Percentiles rank a stretch among this genome's conserved stretches.
Conservation (phyloP, 2,888 invertebrate genomes). For the Drosophila cognata region DNA sequence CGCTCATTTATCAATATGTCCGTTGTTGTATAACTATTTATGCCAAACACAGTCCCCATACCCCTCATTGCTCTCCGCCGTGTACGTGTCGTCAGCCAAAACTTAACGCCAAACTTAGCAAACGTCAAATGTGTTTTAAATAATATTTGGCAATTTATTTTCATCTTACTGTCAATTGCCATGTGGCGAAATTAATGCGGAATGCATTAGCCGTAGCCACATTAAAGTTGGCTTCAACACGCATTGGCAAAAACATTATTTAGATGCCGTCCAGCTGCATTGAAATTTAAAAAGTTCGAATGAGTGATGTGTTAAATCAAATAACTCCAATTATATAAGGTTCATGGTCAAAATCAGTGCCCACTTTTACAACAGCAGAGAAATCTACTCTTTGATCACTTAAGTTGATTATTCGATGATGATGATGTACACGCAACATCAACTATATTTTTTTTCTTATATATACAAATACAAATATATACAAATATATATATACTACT, state of each 20-base stretch:
- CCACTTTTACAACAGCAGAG: conserved; percentile 34
- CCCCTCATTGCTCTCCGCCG: neutral
- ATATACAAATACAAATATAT: neutral
- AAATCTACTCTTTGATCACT: conserved; percentile 41
- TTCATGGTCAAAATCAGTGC: conserved; percentile 36
- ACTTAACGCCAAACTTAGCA: conserved; percentile 62
- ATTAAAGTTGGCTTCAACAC: conserved; percentile 32
- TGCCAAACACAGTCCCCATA: conserved; percentile 40
- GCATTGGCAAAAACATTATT: conserved; percentile 14
- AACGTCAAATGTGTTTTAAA: conserved; percentile 75
- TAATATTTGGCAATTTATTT: conserved; percentile 77
- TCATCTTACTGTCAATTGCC: conserved; percentile 65
- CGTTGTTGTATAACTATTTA: conserved; percentile 82
- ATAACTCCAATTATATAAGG: conserved; percentile 38
- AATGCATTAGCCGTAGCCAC: conserved; percentile 72
- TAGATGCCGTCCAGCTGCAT: conserved; percentile 22
- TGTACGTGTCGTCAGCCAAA: conserved; percentile 46
- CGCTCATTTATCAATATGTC: conserved; percentile 83
- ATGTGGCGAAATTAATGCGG: conserved; percentile 62
- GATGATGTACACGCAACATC: conserved; percentile 14
- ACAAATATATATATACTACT: neutral
- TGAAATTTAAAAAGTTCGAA: conserved; percentile 37
- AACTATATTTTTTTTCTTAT: conserved; percentile 21
- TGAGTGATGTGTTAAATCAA: conserved; percentile 42
- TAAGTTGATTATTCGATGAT: conserved; percentile 58